phyloP scores from a whole-genome alignment of 2,113 vertebrate genomes.

The Bos javanicus region DNA sequence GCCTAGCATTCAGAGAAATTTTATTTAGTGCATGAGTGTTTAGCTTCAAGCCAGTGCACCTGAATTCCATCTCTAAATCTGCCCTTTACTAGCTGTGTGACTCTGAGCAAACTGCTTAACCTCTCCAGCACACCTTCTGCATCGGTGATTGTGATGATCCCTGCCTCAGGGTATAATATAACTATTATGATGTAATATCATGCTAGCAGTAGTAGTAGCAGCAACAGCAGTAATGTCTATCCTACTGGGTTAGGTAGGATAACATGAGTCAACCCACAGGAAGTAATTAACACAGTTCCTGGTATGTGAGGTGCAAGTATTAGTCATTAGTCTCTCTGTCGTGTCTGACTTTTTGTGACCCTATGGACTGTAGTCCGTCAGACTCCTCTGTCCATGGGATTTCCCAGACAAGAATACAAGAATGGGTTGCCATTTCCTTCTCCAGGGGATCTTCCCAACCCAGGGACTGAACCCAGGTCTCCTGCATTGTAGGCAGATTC shows the following conservation, averaged over 20 bases:
- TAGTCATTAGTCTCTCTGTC: neutral
- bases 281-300: too few species aligned
- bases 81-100: neutral
- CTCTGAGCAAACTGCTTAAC: neutral
- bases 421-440: neutral
- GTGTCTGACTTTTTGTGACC: neutral
- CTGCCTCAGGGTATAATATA: neutral
- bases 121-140: neutral
- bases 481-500: neutral
- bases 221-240: neutral
- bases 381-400: neutral
- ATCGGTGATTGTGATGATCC: fast-evolving
- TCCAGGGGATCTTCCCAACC: neutral
- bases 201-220: fast-evolving
- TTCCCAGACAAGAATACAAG: neutral
- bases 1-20: too few species aligned
- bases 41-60: neutral
- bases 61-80: neutral
- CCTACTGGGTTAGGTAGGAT: neutral
- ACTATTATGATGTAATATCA: neutral
- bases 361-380: fast-evolving
- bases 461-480: neutral
- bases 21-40: neutral
- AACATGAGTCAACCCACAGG: neutral
- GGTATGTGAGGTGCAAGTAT: neutral